These are phyloP conservation scores for Smutsia temminckii DNA, from an alignment of 2,797 vertebrate genomes.

Conservation along the genomic window DNA sequence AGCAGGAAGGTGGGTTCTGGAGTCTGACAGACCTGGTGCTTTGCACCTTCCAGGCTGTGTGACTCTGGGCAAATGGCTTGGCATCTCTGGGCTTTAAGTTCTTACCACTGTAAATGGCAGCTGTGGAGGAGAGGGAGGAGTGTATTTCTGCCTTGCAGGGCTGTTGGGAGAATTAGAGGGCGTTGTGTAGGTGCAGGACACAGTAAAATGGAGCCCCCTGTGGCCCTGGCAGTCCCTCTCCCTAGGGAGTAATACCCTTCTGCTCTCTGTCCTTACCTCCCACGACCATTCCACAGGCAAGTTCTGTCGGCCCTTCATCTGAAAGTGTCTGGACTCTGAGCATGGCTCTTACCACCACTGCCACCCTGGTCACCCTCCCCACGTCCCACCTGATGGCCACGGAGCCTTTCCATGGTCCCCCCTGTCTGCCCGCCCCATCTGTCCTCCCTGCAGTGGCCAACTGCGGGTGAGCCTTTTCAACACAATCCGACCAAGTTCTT, in stretches of 20 bases:
- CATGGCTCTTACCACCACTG: fast-evolving
- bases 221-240: no score
- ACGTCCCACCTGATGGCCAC: fast-evolving
- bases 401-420: background rate
- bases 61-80: background rate
- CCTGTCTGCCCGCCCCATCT: background rate
- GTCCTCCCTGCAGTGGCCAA: background rate
- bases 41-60: background rate
- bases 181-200: no score
- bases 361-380: background rate
- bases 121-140: no score
- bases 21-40: background rate
- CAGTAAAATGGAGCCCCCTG: no score
- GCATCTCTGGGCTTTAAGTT: background rate
- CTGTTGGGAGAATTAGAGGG: background rate
- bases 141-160: background rate
- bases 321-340: background rate
- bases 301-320: background rate
- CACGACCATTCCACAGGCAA: background rate
- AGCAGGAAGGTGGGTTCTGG: background rate
- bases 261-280: background rate
- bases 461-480: background rate
- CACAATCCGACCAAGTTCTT: constrained; percentile 26
- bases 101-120: background rate
- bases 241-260: no score